phyloP scores from a whole-genome alignment of 1,140 invertebrate genomes.

The Drosophila sturtevanti region DNA sequence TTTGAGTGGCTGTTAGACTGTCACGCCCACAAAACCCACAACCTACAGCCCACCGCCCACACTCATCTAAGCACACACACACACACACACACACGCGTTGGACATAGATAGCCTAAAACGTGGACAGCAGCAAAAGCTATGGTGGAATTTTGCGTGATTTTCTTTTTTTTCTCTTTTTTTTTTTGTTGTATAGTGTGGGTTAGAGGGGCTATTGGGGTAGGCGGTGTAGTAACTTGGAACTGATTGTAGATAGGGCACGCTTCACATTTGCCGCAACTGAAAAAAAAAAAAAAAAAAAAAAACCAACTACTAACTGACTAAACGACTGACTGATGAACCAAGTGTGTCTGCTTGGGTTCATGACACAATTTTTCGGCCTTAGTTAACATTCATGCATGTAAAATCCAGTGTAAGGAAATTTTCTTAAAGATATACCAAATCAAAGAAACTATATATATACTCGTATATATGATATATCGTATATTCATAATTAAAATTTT shows the following conservation, averaged over 20 bases:
- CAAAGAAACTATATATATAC: too few relatives aligned
- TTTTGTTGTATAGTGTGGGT: background rate
- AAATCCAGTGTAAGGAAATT: background rate
- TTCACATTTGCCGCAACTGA: constrained; percentile 47
- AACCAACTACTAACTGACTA: constrained; percentile 20
- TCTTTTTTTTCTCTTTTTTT: background rate
- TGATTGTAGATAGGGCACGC: constrained; percentile 65
- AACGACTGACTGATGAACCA: constrained; percentile 30
- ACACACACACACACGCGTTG: background rate
- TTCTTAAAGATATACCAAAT: background rate
- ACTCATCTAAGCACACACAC: background rate
- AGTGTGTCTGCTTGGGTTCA: constrained; percentile 6
- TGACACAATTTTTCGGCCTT: constrained; percentile 7
- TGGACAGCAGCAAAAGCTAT: background rate
- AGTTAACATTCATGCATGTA: constrained; percentile 1
- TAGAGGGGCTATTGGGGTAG: background rate
- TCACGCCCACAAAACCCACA: background rate
- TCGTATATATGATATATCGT: too few relatives aligned
- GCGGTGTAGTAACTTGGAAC: constrained; percentile 46
- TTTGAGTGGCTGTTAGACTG: constrained; percentile 18
- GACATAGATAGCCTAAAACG: constrained; percentile 2
- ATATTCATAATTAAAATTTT: too few relatives aligned
- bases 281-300: constrained; percentile 13
- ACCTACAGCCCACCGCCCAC: background rate
- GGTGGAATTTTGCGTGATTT: constrained; percentile 4